Evolutionary conservation across 2,888 invertebrate species (phyloP).

Genomic region (Aethes cnicana): DNA sequence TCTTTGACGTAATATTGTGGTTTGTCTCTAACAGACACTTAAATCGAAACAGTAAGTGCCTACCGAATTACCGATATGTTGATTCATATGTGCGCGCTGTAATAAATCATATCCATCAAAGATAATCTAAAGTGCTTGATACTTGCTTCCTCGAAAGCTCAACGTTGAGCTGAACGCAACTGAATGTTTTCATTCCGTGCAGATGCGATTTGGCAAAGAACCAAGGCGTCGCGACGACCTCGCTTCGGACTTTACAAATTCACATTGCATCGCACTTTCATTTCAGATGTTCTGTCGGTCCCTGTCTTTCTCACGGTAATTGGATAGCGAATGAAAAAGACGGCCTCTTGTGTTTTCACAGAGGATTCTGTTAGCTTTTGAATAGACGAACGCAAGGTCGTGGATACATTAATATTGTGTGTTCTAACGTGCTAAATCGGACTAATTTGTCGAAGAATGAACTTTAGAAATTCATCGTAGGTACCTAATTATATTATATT

Average conservation of each 20-base stretch:
- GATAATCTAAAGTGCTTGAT: slow-evolving; percentile 26
- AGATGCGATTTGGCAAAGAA: slow-evolving; percentile 31
- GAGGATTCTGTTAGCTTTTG: slow-evolving; percentile 3
- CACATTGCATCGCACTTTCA: slow-evolving; percentile 9
- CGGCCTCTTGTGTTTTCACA: not conserved
- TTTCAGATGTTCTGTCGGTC: not conserved
- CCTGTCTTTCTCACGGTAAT: not conserved
- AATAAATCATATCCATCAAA: slow-evolving; percentile 19
- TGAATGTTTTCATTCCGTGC: slow-evolving; percentile 35
- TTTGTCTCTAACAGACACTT: no score
- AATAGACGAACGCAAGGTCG: slow-evolving; percentile 56
- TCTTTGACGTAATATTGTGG: no score
- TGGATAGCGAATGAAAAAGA: slow-evolving; percentile 6
- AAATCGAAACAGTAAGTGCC: no score
- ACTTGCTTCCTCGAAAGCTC: slow-evolving; percentile 30
- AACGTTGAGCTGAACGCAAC: slow-evolving; percentile 30
- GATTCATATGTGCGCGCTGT: not conserved
- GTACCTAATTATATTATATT: no score
- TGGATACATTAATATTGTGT: slow-evolving; percentile 49
- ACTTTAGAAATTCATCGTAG: no score
- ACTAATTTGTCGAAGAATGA: no score
- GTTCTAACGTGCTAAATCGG: no score
- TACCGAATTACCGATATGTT: not conserved
- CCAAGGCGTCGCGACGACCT: slow-evolving; percentile 19
- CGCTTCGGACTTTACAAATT: slow-evolving; percentile 12